Evolutionary conservation across 92 coral and sea anemone species (phyloP), one percentile per base, ranked within the genome.

Genomic region (Muricea muricata): DNA sequence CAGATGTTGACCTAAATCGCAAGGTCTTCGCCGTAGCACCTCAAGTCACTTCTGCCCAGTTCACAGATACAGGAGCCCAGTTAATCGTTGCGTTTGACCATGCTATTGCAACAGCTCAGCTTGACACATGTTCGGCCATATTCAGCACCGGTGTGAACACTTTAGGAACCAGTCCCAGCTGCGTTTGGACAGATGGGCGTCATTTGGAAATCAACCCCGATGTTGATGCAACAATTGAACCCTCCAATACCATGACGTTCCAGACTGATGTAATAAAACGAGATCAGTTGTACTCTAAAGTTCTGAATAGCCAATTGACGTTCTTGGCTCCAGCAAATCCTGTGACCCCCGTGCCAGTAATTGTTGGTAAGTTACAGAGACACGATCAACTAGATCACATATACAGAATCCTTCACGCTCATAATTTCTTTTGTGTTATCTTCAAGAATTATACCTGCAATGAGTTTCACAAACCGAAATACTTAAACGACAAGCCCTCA

Each of bases 11-110:
- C 3, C 65, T 40, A 29, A 7, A 14, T 41, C 74, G 76, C 12
- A 84, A 34, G 31, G 71, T 80, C 5, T 80, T 40, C 20, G 90
- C 90, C 40, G 63, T 61, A 9, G 29, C 86, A 7, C 82, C 90
- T 3, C 26, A 33, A 3, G 72, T 87, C 14, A 60, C 66, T 23
- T 41, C 35, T 2, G 80, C 82, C 14, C 85, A 87, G 7, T 70
- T 87, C 67, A 46, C 86, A 1, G 70, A 72, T 23, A 84, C 86
- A 14, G 85, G 90, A 2, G 83, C 90, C 18, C 35, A 45, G 70
- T 80, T 87, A 14, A 56, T 17, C 47, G 65, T 87, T 15, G 46
- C 40, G 6, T 87, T 87, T 17, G 21, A 72, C 77, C 80, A 70
- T 32, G 75, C 81, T 39, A 80, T 71, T 29, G 90, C 71, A 54